Evolutionary conservation across 2,113 vertebrate species (phyloP).

Genomic region (Amazona guildingii): DNA sequence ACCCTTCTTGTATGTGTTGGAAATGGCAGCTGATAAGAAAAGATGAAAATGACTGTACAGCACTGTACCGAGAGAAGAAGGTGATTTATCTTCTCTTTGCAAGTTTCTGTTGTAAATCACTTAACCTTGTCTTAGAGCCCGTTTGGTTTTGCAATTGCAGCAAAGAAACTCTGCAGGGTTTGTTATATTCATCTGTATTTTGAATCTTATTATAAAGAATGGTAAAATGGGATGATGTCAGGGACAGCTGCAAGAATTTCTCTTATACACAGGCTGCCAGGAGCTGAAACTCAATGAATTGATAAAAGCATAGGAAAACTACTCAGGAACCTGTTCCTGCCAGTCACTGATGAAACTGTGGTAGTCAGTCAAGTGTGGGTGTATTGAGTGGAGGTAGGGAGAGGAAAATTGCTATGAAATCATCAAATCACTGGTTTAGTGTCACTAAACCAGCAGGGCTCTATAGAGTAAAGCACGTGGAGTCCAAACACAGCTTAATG

Average conservation of each 20-base stretch:
- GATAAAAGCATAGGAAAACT: neutral
- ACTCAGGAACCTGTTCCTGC: neutral
- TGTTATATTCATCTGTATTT: neutral
- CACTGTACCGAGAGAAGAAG: neutral
- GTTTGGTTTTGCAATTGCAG: neutral
- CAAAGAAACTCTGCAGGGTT: neutral
- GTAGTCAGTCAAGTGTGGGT: neutral
- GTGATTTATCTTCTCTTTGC: neutral
- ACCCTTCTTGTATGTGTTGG: neutral
- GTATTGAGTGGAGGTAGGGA: neutral
- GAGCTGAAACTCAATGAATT: neutral
- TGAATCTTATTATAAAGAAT: neutral
- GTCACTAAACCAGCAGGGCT: neutral
- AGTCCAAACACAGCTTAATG: neutral
- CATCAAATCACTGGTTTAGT: neutral
- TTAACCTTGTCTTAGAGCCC: neutral
- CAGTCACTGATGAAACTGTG: neutral
- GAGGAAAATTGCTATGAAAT: neutral
- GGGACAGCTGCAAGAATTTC: neutral
- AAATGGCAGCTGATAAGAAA: constrained; percentile 22
- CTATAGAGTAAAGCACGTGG: neutral
- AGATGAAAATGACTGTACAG: neutral
- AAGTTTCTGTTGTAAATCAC: neutral
- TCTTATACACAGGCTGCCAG: neutral
- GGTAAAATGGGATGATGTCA: neutral